phyloP scores from a whole-genome alignment of 2,888 invertebrate species.

The Parnassius smintheus region DNA sequence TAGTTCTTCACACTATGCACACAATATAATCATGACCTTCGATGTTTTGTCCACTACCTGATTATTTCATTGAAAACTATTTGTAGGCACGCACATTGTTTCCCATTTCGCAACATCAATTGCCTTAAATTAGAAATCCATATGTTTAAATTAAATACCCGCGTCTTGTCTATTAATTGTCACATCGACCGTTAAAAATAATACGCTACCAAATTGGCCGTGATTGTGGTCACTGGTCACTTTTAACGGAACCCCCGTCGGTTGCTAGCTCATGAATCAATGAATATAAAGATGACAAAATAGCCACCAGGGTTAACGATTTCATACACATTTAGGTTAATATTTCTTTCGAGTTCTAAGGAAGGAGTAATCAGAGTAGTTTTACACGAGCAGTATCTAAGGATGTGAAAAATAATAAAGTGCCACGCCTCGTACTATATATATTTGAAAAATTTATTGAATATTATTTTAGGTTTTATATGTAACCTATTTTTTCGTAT shows the following conservation, averaged over 20 bases:
- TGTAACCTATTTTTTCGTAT: too few species aligned
- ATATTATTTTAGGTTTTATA: too few species aligned
- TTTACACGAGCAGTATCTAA: too few species aligned
- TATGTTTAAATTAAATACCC: slow-evolving; percentile 61
- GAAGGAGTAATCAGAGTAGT: too few species aligned
- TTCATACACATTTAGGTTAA: background rate
- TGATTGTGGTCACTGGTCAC: slow-evolving; percentile 28
- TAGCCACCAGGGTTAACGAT: slow-evolving; percentile 9
- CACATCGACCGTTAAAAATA: slow-evolving; percentile 35
- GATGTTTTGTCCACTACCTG: background rate
- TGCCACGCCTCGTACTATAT: too few species aligned
- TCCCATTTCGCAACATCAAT: slow-evolving; percentile 57
- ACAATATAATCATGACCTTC: too few species aligned
- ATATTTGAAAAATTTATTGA: too few species aligned
- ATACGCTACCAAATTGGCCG: slow-evolving; percentile 31
- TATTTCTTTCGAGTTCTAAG: too few species aligned
- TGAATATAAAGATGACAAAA: slow-evolving; percentile 21
- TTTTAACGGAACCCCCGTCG: slow-evolving; percentile 17
- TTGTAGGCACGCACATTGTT: slow-evolving; percentile 24
- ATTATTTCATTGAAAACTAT: slow-evolving; percentile 5
- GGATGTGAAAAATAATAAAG: too few species aligned
- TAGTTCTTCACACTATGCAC: too few species aligned
- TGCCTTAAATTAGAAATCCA: slow-evolving; percentile 68
- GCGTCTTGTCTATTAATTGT: slow-evolving; percentile 51
- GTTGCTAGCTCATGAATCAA: slow-evolving; percentile 16